Percentiles rank a stretch among this genome's conserved stretches.
Evolutionary conservation across 2,888 invertebrate genomes (phyloP).

Genomic region (Norana najaformis): DNA sequence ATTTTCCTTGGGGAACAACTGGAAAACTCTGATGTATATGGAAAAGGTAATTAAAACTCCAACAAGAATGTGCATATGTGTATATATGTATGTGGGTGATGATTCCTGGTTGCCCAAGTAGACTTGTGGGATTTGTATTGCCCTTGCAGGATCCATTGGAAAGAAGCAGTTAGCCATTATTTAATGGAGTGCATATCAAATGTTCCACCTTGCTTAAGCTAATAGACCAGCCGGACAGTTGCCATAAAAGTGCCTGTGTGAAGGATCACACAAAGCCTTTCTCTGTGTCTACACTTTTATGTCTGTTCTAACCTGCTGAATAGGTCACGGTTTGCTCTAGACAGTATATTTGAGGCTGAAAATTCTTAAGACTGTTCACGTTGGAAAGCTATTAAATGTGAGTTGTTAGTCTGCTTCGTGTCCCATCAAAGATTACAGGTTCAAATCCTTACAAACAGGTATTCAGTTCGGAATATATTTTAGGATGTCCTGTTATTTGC

Average conservation of each 20-base stretch:
- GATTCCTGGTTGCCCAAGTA: not conserved
- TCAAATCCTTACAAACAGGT: not conserved
- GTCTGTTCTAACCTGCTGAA: not conserved
- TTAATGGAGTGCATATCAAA: not conserved
- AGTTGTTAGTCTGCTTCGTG: not conserved
- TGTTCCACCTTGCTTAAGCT: not conserved
- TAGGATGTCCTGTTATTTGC: not conserved
- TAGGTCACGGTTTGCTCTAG: not conserved
- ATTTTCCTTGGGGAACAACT: not conserved
- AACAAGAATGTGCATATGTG: not conserved
- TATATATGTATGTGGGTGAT: not conserved
- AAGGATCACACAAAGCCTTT: not conserved
- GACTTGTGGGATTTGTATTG: not conserved
- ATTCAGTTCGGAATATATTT: not conserved
- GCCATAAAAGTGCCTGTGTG: not conserved
- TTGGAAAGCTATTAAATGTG: not conserved
- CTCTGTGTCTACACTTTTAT: not conserved
- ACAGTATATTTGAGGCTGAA: not conserved
- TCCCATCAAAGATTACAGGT: not conserved
- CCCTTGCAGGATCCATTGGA: not conserved
- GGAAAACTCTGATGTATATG: not conserved
- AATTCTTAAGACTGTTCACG: not conserved
- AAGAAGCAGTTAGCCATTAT: not conserved
- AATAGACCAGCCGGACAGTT: not conserved
- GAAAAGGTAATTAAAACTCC: not conserved